These are phyloP conservation scores for Syrrhaptes paradoxus DNA, from an alignment of 2,113 vertebrate species.

Conservation along the genomic window DNA sequence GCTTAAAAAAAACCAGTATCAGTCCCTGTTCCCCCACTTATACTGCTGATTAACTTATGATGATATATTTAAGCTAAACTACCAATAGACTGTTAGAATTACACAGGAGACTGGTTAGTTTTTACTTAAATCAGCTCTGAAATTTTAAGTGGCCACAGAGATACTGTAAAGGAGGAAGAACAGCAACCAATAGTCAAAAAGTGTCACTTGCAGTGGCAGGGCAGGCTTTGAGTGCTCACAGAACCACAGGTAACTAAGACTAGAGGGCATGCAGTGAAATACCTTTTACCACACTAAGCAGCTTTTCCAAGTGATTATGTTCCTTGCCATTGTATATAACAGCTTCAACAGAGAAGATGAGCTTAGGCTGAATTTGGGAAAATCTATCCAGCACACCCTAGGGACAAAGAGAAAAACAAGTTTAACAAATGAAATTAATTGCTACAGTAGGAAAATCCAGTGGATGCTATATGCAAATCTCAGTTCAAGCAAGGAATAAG, in stretches of 20 bases:
- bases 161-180: background rate
- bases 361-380: slow-evolving; percentile 95
- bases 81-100: background rate
- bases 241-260: background rate
- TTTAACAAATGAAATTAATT: background rate
- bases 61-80: background rate
- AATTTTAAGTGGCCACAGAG: background rate
- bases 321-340: slow-evolving; percentile 93
- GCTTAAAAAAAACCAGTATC: background rate
- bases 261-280: background rate
- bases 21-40: background rate
- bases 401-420: background rate
- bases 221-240: background rate
- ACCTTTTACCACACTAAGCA: slow-evolving; percentile 91
- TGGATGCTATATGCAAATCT: background rate
- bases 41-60: background rate
- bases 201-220: background rate
- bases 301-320: slow-evolving; percentile 92
- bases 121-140: background rate
- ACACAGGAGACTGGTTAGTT: background rate
- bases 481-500: background rate
- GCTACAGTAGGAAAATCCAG: background rate
- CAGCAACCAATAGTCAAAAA: background rate
- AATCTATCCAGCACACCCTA: slow-evolving; percentile 95
- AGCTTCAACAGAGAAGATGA: slow-evolving; percentile 94